Base-by-base conservation (phyloP, 92 coral and sea anemone species). In the Meandrina meandrites region DNA sequence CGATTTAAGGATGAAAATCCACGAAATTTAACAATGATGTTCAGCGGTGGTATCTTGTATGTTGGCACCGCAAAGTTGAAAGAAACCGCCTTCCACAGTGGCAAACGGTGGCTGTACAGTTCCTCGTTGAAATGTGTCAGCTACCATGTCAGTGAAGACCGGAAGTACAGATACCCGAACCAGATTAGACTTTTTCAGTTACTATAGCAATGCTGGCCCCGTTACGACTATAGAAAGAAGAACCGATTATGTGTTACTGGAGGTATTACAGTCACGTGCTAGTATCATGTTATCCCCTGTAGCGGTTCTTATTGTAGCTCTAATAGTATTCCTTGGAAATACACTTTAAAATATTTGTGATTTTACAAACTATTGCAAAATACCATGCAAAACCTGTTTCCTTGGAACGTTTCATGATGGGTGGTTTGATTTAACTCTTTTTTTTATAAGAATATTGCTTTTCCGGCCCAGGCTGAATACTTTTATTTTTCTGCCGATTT, bases 1-100 rank as follows among this genome's bases (percentile, higher is more conserved):
- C 24, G 14, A 35, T 67, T 70, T 67, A 83, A 48, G 18, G 86
- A 83, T 47, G 66, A 77, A 81, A 81, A 81, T 81, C 84, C 84
- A 27, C 84, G 84, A 54, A 81, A 81, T 81, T 67, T 81, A 54
- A 58, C 84, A 19, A 32, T 81, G 84, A 30, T 81, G 30, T 81
- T 81, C 45, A 30, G 53, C 24, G 32, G 53, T 37, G 73, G 70
- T n/a, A 58, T 81, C 19, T 54, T 81, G 84, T 57, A 60, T 58
- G 75, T 40, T 32, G 73, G 84, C 50, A 81, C 57, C 53, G 84
- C 71, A 5, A 81, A 57, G 84, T 67, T 79, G 53, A 4, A 42
- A 5, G 84, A 81, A 37, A 57, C 45, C 48, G 45, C 71, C 40
- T 58, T 22, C 84, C 75, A 77, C 64, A 77, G 40, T n/a, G 81